Conservation (phyloP, 2,888 invertebrate species). For the Rhyacophila evoluta region DNA sequence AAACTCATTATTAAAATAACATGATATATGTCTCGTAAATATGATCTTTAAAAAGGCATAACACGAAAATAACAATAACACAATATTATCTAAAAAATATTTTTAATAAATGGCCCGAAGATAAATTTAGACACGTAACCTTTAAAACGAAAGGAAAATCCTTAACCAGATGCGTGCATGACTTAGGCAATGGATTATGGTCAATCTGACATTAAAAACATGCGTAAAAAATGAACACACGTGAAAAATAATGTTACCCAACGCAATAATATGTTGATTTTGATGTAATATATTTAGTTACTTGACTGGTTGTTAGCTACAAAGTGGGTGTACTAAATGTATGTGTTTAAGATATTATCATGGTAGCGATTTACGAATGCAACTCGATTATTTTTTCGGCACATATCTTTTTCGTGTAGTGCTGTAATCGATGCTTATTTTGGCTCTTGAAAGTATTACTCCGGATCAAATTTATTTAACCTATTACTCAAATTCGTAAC, state of each 20-base stretch:
- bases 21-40: no score
- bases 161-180: background rate
- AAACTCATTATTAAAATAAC: no score
- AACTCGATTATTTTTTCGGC: no score
- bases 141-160: conserved; percentile 12
- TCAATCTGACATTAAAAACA: conserved; percentile 7
- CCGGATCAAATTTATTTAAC: no score
- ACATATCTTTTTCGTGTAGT: background rate
- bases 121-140: background rate
- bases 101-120: background rate
- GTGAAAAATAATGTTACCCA: background rate
- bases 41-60: no score
- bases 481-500: no score
- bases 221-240: background rate
- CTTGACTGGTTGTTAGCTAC: background rate
- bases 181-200: conserved; percentile 1
- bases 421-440: background rate
- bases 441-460: no score
- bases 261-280: background rate
- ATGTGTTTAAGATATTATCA: background rate
- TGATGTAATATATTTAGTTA: background rate
- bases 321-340: background rate
- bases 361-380: no score
- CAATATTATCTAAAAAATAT: no score
- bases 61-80: no score